Conservation (phyloP, 2,113 vertebrate species). For the Mus pahari region DNA sequence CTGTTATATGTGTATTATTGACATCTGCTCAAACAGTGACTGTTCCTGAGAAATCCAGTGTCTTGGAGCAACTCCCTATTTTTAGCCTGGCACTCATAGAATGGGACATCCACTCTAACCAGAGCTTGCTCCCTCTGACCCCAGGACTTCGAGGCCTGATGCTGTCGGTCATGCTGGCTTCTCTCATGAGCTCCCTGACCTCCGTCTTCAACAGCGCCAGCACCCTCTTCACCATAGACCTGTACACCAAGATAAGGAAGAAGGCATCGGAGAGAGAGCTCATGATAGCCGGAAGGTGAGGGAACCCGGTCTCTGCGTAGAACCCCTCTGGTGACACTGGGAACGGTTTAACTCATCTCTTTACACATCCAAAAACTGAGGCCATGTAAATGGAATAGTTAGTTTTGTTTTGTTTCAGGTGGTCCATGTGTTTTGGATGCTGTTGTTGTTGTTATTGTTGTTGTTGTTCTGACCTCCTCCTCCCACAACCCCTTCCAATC, state of each 20-base stretch:
- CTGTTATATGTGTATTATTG: neutral
- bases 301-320: neutral
- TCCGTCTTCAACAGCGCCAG: constrained; percentile 99
- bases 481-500: neutral
- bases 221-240: constrained; percentile 97
- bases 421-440: too few species aligned
- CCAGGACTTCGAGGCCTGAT: constrained; percentile 95
- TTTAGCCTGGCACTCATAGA: neutral
- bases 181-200: constrained; percentile 98
- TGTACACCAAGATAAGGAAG: constrained; percentile 92
- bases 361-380: neutral
- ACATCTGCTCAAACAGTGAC: too few species aligned
- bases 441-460: too few species aligned
- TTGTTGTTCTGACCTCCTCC: neutral
- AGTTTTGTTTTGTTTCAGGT: neutral
- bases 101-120: neutral
- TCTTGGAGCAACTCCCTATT: neutral
- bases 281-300: constrained; percentile 94
- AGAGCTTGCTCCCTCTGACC: neutral
- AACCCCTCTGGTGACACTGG: neutral
- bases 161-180: constrained; percentile 97
- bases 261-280: constrained; percentile 91
- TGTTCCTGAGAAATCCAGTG: too few species aligned
- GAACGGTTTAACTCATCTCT: too few species aligned
- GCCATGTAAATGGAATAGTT: too few species aligned